Base-by-base conservation (phyloP, 2,888 invertebrate species). In the Macrophya alboannulata region DNA sequence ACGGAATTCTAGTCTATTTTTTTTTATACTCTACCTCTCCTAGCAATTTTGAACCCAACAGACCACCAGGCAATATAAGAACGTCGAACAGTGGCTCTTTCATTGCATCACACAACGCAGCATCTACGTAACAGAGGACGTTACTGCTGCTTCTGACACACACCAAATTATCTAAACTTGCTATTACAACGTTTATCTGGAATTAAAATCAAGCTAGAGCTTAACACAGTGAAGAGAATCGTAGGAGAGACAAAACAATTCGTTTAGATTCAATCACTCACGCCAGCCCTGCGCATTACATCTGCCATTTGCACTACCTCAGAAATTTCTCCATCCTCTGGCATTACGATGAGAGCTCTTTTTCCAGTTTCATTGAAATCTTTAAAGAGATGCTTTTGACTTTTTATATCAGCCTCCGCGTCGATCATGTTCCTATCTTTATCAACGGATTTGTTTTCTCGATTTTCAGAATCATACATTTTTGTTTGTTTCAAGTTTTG, bases 281-380 rank as follows among this genome's bases (percentile, higher is more conserved):
- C 81, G 0, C 62, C 62, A 12, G 40, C 81, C 25, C 62, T 81
- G 62, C 43, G 40, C 81, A 59, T 59, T 15, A 81, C 62, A 45
- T 81, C 81, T 21, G 59, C 62, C 81, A 81, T 81, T 81, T 59
- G 81, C 6, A 5, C n/a, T 81, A 62, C 40, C 25, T 81, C 81
- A n/a, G 43, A 43, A 12, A 81, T 37, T 3, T 81, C 59, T 62
- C n/a, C n/a, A 62, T 59, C 81, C 62, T 81, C 81, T 51, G 81
- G 62, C 62, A 81, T 62, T 37, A 81, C 15, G 62, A 81, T 81
- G 10, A 81, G 10, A 12, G 81, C 81, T n/a, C 62, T 37, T n/a
- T 81, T 81, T 43, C 81, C 62, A 81, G 59, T 81, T 43, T 62
- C 81, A 15, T 62, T 43, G 9, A 45, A 25, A 81, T 81, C 59